Base-by-base conservation (phyloP, 2,113 vertebrate genomes). In the Nipponia nippon region DNA sequence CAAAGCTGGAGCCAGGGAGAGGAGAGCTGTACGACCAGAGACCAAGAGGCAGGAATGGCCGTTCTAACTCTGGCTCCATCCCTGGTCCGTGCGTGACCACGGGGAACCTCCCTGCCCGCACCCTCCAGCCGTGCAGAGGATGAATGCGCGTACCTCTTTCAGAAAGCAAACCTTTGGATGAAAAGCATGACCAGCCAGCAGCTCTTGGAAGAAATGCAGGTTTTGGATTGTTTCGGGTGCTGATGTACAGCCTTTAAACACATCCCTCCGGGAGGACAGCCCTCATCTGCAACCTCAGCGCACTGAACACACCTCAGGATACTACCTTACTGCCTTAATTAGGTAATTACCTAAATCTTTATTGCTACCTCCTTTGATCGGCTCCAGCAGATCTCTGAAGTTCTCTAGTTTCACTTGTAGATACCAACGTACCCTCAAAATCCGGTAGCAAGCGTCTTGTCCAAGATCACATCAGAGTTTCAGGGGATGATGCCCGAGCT, bases 11-110 rank as follows among this genome's bases (percentile, higher is more conserved):
- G 56, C 18, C 34, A 42, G 16, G n/a, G 50, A 47, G 49, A 23
- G 23, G 10, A 25, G 49, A 53, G 38, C 26, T 52, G 34, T 32
- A 42, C 0, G 5, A n/a, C 13, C 30, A 17, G 46, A 58, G 40
- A n/a, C 16, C 4, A 5, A 27, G n/a, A 38, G 38, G 36, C 49
- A 59, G 46, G 34, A 62, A 79, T 32, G 22, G 7, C 38, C 3
- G 1, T 34, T 32, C 22, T 19, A 61, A 79, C 47, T 14, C 34
- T 27, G 40, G 21, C 63, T 59, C 50, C 16, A 2, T 34, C 38
- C 27, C 71, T 7, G 1, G 13, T 21, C 61, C 11, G 2, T 16
- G 42, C 23, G 1, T 13, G 27, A 40, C 61, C n/a, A 17, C 5
- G 15, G 30, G n/a, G 29, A 69, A 69, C 61, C 22, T 49, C 52